Percentiles rank a stretch among this genome's conserved stretches.
Evolutionary conservation across 2,888 invertebrate species (phyloP).

Genomic region (Athalia cordata): DNA sequence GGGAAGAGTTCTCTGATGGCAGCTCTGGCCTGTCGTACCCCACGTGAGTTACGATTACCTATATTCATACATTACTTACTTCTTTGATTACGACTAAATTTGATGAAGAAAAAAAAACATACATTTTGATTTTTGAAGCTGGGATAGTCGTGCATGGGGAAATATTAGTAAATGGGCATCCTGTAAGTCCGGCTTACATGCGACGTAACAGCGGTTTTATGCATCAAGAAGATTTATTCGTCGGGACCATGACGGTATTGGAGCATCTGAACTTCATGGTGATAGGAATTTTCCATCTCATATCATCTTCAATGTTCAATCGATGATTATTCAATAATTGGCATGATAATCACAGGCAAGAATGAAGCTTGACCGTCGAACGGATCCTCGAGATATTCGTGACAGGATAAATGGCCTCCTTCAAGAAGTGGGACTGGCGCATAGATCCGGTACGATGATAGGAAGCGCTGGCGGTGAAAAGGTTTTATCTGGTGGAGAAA

Average conservation of each 20-base stretch:
- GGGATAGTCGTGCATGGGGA: constrained; percentile 86
- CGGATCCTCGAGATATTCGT: constrained; percentile 78
- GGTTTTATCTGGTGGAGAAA: constrained; percentile 94
- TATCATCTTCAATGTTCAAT: constrained; percentile 13
- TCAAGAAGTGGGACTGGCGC: constrained; percentile 82
- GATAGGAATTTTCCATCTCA: constrained; percentile 49
- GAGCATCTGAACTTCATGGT: constrained; percentile 94
- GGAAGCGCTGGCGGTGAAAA: constrained; percentile 84
- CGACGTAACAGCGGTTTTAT: constrained; percentile 90
- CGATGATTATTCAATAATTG: constrained; percentile 32
- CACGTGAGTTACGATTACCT: constrained; percentile 76
- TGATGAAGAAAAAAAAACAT: not conserved
- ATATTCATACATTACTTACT: too few species aligned
- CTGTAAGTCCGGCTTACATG: constrained; percentile 83
- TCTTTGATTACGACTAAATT: not conserved
- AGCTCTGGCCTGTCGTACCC: constrained; percentile 85
- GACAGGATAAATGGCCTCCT: constrained; percentile 83
- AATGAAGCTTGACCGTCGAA: constrained; percentile 85
- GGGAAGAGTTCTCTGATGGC: constrained; percentile 94
- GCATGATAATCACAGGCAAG: constrained; percentile 78
- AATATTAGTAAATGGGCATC: constrained; percentile 85
- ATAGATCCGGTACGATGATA: constrained; percentile 85
- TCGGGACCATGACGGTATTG: constrained; percentile 87
- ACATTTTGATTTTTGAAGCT: constrained; percentile 72
- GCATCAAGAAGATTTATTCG: constrained; percentile 94